Conservation (phyloP, 2,888 invertebrate species). For the Formica aserva region DNA sequence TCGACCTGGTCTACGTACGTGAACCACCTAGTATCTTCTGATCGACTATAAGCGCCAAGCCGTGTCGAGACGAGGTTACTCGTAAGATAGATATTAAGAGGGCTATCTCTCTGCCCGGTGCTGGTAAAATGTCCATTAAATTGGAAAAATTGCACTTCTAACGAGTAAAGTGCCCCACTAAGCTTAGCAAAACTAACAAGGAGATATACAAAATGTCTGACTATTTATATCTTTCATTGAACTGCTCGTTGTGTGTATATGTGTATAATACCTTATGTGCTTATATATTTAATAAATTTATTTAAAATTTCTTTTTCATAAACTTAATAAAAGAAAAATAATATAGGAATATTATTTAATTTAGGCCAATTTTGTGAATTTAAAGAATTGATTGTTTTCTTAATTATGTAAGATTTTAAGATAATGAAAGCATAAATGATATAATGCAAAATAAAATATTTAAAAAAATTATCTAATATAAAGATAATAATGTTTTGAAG, state of each 20-base stretch:
- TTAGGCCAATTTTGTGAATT: not conserved
- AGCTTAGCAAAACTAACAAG: not conserved
- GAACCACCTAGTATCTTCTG: constrained; percentile 23
- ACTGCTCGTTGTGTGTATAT: not conserved
- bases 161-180: not conserved
- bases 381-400: not conserved
- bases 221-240: not conserved
- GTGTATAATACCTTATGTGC: not conserved
- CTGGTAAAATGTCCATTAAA: constrained; percentile 14
- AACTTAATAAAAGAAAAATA: not conserved
- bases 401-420: not conserved
- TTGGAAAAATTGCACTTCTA: constrained; percentile 15
- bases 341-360: not conserved
- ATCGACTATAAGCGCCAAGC: constrained; percentile 53
- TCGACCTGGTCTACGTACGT: constrained; percentile 25
- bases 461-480: not conserved
- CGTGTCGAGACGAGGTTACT: constrained; percentile 20
- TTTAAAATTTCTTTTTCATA: not conserved
- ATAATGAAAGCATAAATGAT: not conserved
- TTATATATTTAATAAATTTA: not conserved
- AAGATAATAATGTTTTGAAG: not conserved
- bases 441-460: not conserved
- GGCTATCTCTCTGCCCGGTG: not conserved
- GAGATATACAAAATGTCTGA: not conserved
- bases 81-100: constrained; percentile 49